phyloP scores from a whole-genome alignment of 2,888 invertebrate genomes.

The Tetrapedia diversipes region DNA sequence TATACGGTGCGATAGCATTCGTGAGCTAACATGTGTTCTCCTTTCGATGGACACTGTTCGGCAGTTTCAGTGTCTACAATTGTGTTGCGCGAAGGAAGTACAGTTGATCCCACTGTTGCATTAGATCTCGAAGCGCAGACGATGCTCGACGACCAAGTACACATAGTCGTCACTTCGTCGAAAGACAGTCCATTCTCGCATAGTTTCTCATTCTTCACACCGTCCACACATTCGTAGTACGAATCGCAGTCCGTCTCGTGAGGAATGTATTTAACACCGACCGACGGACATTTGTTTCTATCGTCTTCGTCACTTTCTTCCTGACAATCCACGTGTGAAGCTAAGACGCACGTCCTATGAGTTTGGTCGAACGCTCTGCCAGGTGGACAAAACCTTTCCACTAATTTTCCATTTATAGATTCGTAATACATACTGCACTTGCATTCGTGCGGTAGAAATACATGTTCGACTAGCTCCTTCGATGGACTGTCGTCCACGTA shows the following conservation, averaged over 20 bases:
- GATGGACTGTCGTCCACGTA: not conserved
- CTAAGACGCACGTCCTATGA: not conserved
- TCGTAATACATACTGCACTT: conserved; percentile 64
- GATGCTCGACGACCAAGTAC: not conserved
- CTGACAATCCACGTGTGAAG: too few relatives aligned
- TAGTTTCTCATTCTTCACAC: not conserved
- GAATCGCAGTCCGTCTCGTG: conserved; percentile 63
- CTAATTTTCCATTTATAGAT: conserved; percentile 60
- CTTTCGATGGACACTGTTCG: not conserved
- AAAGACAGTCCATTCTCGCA: conserved; percentile 29
- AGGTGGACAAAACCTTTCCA: not conserved
- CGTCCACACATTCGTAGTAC: conserved; percentile 56
- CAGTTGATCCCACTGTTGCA: too few relatives aligned
- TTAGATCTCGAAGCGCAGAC: not conserved
- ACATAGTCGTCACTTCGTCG: conserved; percentile 5
- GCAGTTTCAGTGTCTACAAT: too few relatives aligned
- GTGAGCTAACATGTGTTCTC: not conserved
- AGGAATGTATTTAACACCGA: not conserved
- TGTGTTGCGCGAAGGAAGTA: not conserved
- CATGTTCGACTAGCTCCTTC: not conserved
- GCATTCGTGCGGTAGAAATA: conserved; percentile 54
- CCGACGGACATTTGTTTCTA: not conserved
- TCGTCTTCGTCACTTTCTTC: not conserved
- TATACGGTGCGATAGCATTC: not conserved
- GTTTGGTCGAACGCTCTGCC: conserved; percentile 55